Conservation (phyloP, 2,888 invertebrate genomes). For the Halocaridina rubra region DNA sequence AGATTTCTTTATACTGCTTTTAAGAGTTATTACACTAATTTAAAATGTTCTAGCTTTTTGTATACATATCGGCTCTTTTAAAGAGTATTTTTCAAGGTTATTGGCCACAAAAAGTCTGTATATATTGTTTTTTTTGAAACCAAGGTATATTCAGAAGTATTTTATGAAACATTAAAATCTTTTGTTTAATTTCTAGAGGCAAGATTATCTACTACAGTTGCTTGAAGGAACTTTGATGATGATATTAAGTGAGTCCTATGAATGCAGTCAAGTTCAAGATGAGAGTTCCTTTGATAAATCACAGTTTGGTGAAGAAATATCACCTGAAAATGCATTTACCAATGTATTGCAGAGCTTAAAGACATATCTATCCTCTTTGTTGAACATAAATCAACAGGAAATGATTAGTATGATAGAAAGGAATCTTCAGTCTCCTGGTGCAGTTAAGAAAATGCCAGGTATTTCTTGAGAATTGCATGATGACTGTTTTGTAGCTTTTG, state of each 20-base stretch:
- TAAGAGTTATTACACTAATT: background rate
- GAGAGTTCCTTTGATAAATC: background rate
- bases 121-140: background rate
- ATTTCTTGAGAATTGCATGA: too few species aligned
- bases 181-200: constrained; percentile 22
- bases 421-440: background rate
- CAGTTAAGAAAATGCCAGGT: constrained; percentile 27
- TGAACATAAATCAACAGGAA: constrained; percentile 14
- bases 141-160: too few species aligned
- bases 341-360: background rate
- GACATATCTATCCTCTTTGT: constrained; percentile 2
- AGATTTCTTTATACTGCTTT: background rate
- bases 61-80: background rate
- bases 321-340: background rate
- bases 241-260: too few species aligned
- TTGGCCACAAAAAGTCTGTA: background rate
- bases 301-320: background rate
- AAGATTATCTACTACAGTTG: constrained; percentile 43
- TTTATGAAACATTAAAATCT: background rate
- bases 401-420: background rate
- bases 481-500: too few species aligned
- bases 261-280: too few species aligned
- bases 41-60: background rate
- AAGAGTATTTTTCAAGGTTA: background rate
- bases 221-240: too few species aligned